Evolutionary conservation across 2,888 invertebrate species (phyloP), one percentile per base, ranked within the genome.

Genomic region (Bugula neritina): DNA sequence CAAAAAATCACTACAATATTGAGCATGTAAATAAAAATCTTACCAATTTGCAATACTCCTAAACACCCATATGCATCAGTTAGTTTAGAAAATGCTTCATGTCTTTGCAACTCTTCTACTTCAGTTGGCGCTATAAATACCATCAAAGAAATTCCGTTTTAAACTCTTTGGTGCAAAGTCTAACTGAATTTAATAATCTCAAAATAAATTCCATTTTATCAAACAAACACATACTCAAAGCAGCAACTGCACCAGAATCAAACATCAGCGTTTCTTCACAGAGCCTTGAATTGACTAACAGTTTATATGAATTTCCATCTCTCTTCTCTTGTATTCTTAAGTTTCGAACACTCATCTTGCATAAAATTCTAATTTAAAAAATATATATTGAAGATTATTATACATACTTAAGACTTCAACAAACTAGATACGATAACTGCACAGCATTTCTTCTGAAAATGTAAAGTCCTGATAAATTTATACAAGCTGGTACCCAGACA

Each of bases 41-140:
- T 63, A 63, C 80, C 80, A 70, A 76, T 71, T 73, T 94, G 93
- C 0, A 99, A 87, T 1, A 96, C 94, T 63, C 99, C 99, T 72
- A 99, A 87, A 81, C 96, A 94, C 34, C 96, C 97, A 84, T 98
- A 97, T 0, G 94, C 95, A 86, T 99, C 98, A 71, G 92, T 86
- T 58, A 95, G 88, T 86, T 96, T 95, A 21, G 89, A 90, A 82
- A 97, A 98, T 79, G 31, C 13, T n/a, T 25, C 21, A 63, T 91
- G 90, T 79, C 91, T 91, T 79, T 92, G 91, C 73, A 97, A 89
- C 21, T 91, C 90, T 79, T 96, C 94, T 1, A 92, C 92, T 86
- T 97, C 96, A 84, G 91, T 90, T 54, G 89, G 86, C 74, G 91
- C 93, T 88, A 75, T 27, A 80, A 77, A 23, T 35, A 73, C 35